phyloP scores from a whole-genome alignment of 2,113 vertebrate genomes.

The Ammodramus savannarum region DNA sequence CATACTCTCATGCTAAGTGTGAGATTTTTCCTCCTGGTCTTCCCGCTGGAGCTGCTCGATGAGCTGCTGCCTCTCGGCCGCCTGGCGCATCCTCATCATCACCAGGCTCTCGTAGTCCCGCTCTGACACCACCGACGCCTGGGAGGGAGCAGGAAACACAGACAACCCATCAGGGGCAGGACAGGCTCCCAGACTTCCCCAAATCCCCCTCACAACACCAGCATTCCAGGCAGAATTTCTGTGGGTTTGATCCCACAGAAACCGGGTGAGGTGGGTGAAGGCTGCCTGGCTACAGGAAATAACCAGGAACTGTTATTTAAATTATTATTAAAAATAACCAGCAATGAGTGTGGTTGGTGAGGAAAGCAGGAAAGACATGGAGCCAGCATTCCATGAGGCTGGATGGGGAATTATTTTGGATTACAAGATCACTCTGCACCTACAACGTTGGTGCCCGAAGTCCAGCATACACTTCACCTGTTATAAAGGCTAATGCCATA shows the following conservation, averaged over 20 bases:
- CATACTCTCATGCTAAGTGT: constrained; percentile 43
- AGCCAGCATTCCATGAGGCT: neutral
- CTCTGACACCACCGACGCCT: constrained; percentile 81
- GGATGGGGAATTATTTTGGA: too few species aligned
- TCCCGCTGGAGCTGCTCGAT: constrained; percentile 87
- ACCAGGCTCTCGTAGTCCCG: constrained; percentile 95
- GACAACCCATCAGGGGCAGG: fast-evolving
- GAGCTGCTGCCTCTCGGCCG: constrained; percentile 89
- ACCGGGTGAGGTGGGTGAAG: neutral
- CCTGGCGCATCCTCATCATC: constrained; percentile 96
- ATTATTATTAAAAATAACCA: neutral
- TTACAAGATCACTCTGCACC: neutral
- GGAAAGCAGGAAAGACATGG: fast-evolving
- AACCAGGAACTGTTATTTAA: neutral
- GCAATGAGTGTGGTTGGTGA: fast-evolving
- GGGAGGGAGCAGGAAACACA: neutral
- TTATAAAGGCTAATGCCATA: neutral
- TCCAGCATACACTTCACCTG: neutral
- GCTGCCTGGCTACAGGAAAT: neutral
- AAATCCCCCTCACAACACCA: fast-evolving
- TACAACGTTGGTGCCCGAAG: neutral
- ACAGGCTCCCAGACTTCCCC: neutral
- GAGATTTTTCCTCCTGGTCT: constrained; percentile 77
- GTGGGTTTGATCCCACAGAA: neutral
- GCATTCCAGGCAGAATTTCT: fast-evolving